Conservation (phyloP, 1,140 invertebrate genomes). For the Artemia franciscana region DNA sequence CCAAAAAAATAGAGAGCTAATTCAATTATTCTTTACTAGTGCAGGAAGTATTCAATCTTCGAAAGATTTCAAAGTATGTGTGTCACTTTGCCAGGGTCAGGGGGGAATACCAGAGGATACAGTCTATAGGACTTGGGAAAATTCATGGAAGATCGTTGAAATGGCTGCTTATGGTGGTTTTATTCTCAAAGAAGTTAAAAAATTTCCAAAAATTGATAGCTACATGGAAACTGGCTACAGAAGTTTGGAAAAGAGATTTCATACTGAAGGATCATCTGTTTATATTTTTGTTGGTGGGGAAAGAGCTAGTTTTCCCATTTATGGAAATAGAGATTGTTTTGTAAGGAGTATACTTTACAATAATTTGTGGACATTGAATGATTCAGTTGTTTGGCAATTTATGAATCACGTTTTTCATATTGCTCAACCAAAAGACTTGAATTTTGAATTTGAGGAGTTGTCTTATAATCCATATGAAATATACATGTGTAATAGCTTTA, state of each 20-base stretch:
- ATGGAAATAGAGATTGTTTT: too few relatives aligned
- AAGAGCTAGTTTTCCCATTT: too few relatives aligned
- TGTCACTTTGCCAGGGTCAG: conserved; percentile 34
- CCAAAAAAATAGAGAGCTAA: conserved; percentile 29
- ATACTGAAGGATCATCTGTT: conserved; percentile 23
- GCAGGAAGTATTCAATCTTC: conserved; percentile 18
- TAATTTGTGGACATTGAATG: too few relatives aligned
- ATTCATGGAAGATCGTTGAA: conserved; percentile 35
- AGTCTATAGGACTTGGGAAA: conserved; percentile 26
- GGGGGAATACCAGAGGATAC: conserved; percentile 30
- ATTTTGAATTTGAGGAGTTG: too few relatives aligned
- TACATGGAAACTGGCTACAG: conserved; percentile 28
- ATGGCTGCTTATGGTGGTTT: conserved; percentile 30
- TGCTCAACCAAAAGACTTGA: too few relatives aligned
- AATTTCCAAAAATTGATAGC: conserved; percentile 20
- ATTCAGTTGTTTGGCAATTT: too few relatives aligned
- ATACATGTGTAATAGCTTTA: too few relatives aligned
- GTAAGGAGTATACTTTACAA: too few relatives aligned
- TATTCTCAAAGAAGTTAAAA: conserved; percentile 22
- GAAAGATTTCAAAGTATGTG: conserved; percentile 24
- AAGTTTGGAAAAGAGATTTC: conserved; percentile 29
- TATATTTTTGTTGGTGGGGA: too few relatives aligned
- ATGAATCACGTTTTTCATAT: too few relatives aligned
- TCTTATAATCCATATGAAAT: too few relatives aligned
- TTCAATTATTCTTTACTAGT: conserved; percentile 29